Conservation (phyloP, 2,797 vertebrate species). For the Lagorchestes hirsutus region DNA sequence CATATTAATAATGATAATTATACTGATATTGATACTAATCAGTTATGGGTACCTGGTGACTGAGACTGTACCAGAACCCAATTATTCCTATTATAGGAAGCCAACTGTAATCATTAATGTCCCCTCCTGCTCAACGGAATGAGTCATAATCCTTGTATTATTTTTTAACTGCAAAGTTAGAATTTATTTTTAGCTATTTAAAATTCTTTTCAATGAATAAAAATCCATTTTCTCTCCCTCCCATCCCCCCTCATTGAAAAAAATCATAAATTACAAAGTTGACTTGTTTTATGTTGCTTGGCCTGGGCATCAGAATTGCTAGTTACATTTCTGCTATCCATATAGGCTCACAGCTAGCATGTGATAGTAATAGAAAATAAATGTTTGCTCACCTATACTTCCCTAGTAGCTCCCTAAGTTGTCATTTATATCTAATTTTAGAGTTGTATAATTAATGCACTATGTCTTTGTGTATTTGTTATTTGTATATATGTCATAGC, state of each 20-base stretch:
- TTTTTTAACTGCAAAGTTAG: neutral
- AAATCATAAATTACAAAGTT: neutral
- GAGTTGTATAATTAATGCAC: neutral
- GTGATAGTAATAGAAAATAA: neutral
- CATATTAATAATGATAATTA: neutral
- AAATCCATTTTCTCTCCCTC: neutral
- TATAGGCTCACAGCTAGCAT: neutral
- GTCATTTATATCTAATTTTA: neutral
- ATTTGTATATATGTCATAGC: neutral
- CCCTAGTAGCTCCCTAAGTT: neutral
- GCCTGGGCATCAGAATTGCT: neutral
- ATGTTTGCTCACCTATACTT: neutral
- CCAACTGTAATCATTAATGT: neutral
- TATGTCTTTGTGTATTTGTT: neutral
- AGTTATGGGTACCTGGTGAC: neutral
- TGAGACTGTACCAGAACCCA: neutral
- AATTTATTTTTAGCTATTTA: neutral
- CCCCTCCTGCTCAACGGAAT: neutral
- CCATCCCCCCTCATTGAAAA: neutral
- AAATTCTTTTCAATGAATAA: neutral
- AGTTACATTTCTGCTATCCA: neutral
- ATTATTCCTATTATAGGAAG: neutral
- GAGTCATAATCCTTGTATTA: neutral
- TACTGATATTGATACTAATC: neutral
- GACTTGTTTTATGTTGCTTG: neutral